Evolutionary conservation across 2,888 invertebrate genomes (phyloP).

Genomic region (Mallateleia sp.): DNA sequence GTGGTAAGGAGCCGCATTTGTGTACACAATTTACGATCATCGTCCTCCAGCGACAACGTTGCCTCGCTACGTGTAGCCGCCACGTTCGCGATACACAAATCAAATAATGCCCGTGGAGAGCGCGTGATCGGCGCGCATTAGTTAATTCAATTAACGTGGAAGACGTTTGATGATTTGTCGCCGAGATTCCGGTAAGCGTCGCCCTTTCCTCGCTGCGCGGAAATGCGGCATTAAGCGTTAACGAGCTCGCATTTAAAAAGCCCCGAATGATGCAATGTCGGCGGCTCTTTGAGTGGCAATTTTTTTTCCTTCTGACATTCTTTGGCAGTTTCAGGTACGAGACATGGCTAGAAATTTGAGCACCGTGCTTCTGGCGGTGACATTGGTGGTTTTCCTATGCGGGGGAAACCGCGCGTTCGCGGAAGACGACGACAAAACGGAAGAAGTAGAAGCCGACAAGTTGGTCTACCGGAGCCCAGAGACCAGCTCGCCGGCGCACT

Average conservation of each 20-base stretch:
- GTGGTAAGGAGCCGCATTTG: too few relatives aligned
- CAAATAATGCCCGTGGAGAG: slow-evolving; percentile 72
- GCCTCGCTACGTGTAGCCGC: slow-evolving; percentile 63
- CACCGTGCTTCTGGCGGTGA: slow-evolving; percentile 20
- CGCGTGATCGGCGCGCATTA: slow-evolving; percentile 64
- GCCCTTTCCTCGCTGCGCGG: slow-evolving; percentile 23
- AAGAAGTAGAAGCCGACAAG: slow-evolving; percentile 77
- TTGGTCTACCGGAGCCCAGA: slow-evolving; percentile 93
- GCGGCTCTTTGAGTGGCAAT: too few relatives aligned
- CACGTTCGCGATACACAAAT: slow-evolving; percentile 72
- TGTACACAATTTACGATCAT: slow-evolving; percentile 51
- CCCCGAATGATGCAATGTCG: too few relatives aligned
- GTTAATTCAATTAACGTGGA: slow-evolving; percentile 64
- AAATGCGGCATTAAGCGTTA: slow-evolving; percentile 67
- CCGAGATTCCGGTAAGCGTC: slow-evolving; percentile 58
- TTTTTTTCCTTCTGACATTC: neutral
- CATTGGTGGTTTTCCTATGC: slow-evolving; percentile 25
- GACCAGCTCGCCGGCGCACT: slow-evolving; percentile 91
- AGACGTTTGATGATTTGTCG: slow-evolving; percentile 65
- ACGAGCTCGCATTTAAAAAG: slow-evolving; percentile 43
- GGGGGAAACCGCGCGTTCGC: slow-evolving; percentile 24
- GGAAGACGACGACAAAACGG: slow-evolving; percentile 80
- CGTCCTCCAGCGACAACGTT: slow-evolving; percentile 51
- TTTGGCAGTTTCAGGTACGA: slow-evolving; percentile 47
- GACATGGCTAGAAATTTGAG: slow-evolving; percentile 46